Conservation (phyloP, 2,888 invertebrate species). For the Choristoneura rosaceana region DNA sequence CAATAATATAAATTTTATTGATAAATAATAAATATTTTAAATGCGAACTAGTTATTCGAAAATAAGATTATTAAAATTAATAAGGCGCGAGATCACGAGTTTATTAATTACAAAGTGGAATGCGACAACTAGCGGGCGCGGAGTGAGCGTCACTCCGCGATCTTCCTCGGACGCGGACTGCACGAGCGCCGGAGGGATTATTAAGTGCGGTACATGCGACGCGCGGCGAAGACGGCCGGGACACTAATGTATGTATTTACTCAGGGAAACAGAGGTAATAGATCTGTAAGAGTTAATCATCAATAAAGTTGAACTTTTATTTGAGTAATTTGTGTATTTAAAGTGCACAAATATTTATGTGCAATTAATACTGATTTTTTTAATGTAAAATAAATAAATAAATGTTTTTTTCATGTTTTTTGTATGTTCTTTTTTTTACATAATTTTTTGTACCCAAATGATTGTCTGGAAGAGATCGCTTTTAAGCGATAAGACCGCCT, state of each 20-base stretch:
- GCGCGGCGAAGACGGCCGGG: constrained; percentile 32
- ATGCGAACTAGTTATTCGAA: neutral
- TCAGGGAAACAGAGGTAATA: neutral
- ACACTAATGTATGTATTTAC: neutral
- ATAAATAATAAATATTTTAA: neutral
- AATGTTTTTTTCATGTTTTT: too few species aligned
- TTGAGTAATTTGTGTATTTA: too few species aligned
- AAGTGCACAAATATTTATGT: too few species aligned
- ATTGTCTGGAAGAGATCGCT: too few species aligned
- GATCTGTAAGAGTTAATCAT: neutral
- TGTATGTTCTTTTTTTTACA: too few species aligned
- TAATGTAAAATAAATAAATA: too few species aligned
- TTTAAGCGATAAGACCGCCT: too few species aligned
- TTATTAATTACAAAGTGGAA: constrained; percentile 17
- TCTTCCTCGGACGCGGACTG: constrained; percentile 66
- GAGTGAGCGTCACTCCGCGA: constrained; percentile 66
- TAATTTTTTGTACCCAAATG: too few species aligned
- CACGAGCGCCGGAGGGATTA: constrained; percentile 28
- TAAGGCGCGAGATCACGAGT: constrained; percentile 58
- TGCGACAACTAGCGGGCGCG: constrained; percentile 45
- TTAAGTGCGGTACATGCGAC: constrained; percentile 18
- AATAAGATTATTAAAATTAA: constrained; percentile 40
- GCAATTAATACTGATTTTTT: too few species aligned
- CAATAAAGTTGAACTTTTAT: too few species aligned
- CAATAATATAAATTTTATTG: neutral